These are phyloP conservation scores for Bryconaethiops microstoma DNA, from an alignment of 2,797 vertebrate species.

Conservation along the genomic window DNA sequence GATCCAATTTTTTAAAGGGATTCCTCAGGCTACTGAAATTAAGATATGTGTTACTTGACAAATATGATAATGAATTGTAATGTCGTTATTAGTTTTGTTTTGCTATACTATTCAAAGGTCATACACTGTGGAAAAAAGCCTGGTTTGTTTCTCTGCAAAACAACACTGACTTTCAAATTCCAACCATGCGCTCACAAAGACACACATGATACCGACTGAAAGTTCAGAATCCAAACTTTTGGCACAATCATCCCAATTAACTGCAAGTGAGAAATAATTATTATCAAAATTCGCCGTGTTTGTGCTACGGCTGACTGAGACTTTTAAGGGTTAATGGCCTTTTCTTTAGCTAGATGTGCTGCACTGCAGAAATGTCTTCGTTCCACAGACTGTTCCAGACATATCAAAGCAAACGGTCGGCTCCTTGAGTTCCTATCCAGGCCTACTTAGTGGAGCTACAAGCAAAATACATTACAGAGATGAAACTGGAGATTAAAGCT, in stretches of 20 bases:
- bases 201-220: too few relatives aligned
- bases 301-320: neutral
- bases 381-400: slow-evolving; percentile 39
- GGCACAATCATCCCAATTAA: neutral
- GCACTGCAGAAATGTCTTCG: neutral
- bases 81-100: neutral
- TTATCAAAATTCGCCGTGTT: neutral
- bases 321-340: neutral
- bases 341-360: neutral
- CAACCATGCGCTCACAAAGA: too few relatives aligned
- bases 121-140: too few relatives aligned
- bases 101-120: neutral
- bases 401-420: slow-evolving; percentile 52
- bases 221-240: neutral
- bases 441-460: slow-evolving; percentile 54
- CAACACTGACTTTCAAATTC: too few relatives aligned
- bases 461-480: slow-evolving; percentile 57
- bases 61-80: too few relatives aligned
- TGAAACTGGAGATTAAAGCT: slow-evolving; percentile 54
- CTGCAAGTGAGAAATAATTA: neutral
- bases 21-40: too few relatives aligned
- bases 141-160: too few relatives aligned
- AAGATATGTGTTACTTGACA: too few relatives aligned
- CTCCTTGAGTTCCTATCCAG: slow-evolving; percentile 43
- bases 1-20: too few relatives aligned